Percentiles rank a stretch among this genome's conserved stretches.
Conservation (phyloP, 2,113 vertebrate genomes). For the Sclerurus mexicanus region DNA sequence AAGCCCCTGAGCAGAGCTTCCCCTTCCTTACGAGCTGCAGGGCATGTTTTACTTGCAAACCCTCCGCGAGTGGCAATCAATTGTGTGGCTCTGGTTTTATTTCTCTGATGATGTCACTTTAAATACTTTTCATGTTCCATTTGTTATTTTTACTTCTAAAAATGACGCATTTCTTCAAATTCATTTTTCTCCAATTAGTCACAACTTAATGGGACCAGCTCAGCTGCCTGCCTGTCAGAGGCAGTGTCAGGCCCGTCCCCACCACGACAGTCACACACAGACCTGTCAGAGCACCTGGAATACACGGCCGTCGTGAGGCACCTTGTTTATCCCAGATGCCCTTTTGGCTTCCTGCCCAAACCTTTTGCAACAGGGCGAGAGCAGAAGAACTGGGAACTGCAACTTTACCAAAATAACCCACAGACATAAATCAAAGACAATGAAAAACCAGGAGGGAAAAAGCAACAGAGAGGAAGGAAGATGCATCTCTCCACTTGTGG, state of each 20-base stretch:
- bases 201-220: slow-evolving; percentile 59
- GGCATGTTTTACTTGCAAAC: slow-evolving; percentile 67
- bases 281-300: not conserved
- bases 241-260: not conserved
- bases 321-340: not conserved
- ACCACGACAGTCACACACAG: not conserved
- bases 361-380: not conserved
- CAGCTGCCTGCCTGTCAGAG: slow-evolving; percentile 32
- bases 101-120: slow-evolving; percentile 81
- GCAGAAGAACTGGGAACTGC: not conserved
- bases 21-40: slow-evolving; percentile 41
- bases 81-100: slow-evolving; percentile 62
- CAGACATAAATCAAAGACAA: slow-evolving; percentile 16
- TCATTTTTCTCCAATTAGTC: slow-evolving; percentile 80
- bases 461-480: slow-evolving; percentile 26
- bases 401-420: slow-evolving; percentile 16
- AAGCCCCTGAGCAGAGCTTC: slow-evolving; percentile 36
- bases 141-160: slow-evolving; percentile 83
- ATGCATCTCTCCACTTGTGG: not conserved
- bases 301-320: not conserved
- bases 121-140: slow-evolving; percentile 81
- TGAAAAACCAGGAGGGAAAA: not conserved
- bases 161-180: slow-evolving; percentile 81
- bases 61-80: slow-evolving; percentile 67
- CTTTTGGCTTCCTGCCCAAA: slow-evolving; percentile 24